phyloP scores from a whole-genome alignment of 2,113 vertebrate species.

The western clawed frog (Xenopus tropicalis) region DNA sequence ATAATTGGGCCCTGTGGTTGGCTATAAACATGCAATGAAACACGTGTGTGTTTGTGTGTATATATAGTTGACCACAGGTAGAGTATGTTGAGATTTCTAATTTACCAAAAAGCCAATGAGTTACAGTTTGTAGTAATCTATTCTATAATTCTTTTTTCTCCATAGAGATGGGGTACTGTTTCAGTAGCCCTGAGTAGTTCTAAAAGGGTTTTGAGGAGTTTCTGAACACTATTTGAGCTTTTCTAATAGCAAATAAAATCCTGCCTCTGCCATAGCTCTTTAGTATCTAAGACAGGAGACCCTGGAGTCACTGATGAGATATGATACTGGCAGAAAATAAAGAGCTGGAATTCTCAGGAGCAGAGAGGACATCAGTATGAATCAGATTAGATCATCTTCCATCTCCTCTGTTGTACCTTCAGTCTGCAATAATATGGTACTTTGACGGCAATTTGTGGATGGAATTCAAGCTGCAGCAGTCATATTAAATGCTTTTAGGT shows the following conservation, averaged over 20 bases:
- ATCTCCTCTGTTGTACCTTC: constrained; percentile 1
- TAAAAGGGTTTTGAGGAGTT: neutral
- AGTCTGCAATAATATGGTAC: neutral
- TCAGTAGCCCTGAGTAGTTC: neutral
- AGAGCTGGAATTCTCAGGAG: constrained; percentile 4
- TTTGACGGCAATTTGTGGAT: too few relatives aligned
- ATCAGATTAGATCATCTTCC: neutral
- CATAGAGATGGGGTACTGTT: neutral
- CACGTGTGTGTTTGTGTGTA: too few relatives aligned
- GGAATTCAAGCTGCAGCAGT: neutral
- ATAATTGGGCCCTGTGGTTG: too few relatives aligned
- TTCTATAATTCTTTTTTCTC: neutral
- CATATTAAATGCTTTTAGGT: too few relatives aligned
- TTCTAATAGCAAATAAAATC: neutral
- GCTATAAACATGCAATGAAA: too few relatives aligned
- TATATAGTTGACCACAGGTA: too few relatives aligned
- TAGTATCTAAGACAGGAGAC: neutral
- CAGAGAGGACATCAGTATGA: neutral
- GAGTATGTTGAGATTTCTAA: too few relatives aligned
- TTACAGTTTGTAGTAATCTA: too few relatives aligned
- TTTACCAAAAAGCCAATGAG: too few relatives aligned
- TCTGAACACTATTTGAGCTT: neutral
- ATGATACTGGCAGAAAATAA: constrained; percentile 6
- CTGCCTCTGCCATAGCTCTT: neutral
- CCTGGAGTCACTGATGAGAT: neutral